Evolutionary conservation across 2,113 vertebrate genomes (phyloP).

Genomic region (Mustela lutreola): DNA sequence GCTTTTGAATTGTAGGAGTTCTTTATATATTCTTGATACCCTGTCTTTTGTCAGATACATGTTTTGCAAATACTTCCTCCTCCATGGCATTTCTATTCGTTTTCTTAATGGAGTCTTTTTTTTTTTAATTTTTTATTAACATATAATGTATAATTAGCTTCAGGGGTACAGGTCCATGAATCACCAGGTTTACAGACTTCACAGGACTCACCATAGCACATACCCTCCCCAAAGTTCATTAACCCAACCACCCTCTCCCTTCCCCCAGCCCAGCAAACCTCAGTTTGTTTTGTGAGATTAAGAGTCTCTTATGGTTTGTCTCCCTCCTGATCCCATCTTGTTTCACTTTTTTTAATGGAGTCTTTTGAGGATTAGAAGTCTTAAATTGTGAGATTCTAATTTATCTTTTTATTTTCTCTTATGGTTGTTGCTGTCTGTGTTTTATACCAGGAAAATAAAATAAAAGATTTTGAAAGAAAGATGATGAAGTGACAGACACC

Average conservation of each 20-base stretch:
- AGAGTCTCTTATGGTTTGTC: no score
- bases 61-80: conserved; percentile 55
- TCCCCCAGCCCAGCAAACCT: no score
- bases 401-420: background rate
- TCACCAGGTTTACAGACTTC: no score
- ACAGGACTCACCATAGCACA: no score
- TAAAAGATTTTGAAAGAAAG: background rate
- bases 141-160: no score
- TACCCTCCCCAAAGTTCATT: no score
- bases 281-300: no score
- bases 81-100: background rate
- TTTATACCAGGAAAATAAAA: background rate
- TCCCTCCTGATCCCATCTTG: no score
- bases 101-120: conserved; percentile 18
- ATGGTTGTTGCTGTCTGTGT: background rate
- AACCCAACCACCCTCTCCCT: no score
- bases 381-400: background rate
- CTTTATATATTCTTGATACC: conserved; percentile 9
- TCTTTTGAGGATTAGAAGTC: background rate
- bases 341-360: background rate
- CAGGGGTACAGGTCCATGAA: no score
- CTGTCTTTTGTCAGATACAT: background rate
- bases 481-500: background rate
- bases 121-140: no score
- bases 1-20: background rate